Evolutionary conservation across 1,140 invertebrate genomes (phyloP).

Genomic region (Mercenaria mercenaria): DNA sequence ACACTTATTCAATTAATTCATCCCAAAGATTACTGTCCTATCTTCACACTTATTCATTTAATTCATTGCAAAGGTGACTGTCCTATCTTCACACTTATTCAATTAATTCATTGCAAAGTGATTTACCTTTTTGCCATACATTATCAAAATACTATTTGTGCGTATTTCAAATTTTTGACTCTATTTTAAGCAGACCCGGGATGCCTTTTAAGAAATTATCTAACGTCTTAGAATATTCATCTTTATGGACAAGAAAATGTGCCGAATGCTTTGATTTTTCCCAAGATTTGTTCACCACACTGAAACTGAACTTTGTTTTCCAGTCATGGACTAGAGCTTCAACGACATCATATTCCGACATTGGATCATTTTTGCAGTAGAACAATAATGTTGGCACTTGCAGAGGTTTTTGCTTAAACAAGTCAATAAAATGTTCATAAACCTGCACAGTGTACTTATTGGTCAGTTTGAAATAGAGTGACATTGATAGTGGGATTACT

Average conservation of each 20-base stretch:
- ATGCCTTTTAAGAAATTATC: slow-evolving; percentile 5
- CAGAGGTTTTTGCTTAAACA: slow-evolving; percentile 52
- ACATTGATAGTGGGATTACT: background rate
- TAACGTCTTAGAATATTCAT: slow-evolving; percentile 12
- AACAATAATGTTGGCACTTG: slow-evolving; percentile 55
- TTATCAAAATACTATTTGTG: too few species aligned
- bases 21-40: too few species aligned
- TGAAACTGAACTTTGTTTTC: slow-evolving; percentile 29
- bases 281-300: slow-evolving; percentile 19
- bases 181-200: background rate
- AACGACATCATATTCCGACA: slow-evolving; percentile 36
- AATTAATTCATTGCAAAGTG: too few species aligned
- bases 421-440: slow-evolving; percentile 38
- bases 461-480: slow-evolving; percentile 21
- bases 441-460: slow-evolving; percentile 25
- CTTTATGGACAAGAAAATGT: slow-evolving; percentile 9
- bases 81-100: too few species aligned
- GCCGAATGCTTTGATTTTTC: slow-evolving; percentile 51
- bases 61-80: too few species aligned
- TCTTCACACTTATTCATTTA: too few species aligned
- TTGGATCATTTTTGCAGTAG: slow-evolving; percentile 47
- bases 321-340: background rate
- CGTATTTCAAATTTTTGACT: background rate
- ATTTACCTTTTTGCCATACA: too few species aligned
- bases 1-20: too few species aligned